Evolutionary conservation across 2,797 vertebrate species (phyloP).

Genomic region (Choloepus didactylus): DNA sequence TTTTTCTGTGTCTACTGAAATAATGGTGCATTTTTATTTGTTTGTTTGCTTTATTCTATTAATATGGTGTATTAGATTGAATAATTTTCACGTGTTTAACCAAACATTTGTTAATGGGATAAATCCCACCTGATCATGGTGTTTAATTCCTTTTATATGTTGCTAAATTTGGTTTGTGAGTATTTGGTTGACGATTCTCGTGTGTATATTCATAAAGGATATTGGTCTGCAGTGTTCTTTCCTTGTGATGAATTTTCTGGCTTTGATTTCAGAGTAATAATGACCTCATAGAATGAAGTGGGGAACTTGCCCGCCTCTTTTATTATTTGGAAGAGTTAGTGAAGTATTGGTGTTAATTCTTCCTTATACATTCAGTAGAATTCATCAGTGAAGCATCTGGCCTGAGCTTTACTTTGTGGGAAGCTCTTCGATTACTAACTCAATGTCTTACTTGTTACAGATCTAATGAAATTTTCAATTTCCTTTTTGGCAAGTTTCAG

Average conservation of each 20-base stretch:
- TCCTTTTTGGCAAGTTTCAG: neutral
- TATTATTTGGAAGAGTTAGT: neutral
- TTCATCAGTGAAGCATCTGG: neutral
- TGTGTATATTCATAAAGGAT: neutral
- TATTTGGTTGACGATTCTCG: neutral
- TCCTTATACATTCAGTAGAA: neutral
- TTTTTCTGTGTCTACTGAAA: neutral
- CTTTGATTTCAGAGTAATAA: neutral
- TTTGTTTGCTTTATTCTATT: neutral
- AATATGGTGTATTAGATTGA: neutral
- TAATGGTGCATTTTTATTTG: neutral
- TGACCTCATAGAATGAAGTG: neutral
- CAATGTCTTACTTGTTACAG: neutral
- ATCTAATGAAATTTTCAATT: neutral
- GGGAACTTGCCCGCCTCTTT: neutral
- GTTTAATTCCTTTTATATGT: neutral
- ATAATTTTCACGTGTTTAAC: neutral
- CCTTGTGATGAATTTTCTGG: neutral
- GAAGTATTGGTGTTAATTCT: neutral
- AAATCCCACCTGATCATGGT: neutral
- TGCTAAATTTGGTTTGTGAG: neutral
- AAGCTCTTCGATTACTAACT: neutral
- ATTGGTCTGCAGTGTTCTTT: neutral
- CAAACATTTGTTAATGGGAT: neutral
- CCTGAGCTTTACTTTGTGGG: no score